Conservation (phyloP, 1,140 invertebrate species). For the Diabrotica undecimpunctata region DNA sequence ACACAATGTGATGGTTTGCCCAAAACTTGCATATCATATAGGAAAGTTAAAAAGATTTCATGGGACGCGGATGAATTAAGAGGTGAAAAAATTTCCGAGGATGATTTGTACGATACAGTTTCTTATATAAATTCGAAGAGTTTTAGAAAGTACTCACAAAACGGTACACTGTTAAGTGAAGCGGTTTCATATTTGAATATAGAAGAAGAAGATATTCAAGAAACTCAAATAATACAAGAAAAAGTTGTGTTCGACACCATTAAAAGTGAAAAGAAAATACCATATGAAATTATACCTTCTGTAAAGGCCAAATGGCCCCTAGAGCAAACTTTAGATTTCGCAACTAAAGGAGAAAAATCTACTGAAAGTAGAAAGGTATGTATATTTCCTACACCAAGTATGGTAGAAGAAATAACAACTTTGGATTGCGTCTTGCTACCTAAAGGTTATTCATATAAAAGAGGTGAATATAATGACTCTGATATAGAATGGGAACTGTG, state of each 20-base stretch:
- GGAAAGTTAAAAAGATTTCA: conserved; percentile 24
- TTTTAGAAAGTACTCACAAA: conserved; percentile 36
- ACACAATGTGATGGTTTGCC: conserved; percentile 12
- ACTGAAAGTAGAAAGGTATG: conserved; percentile 16
- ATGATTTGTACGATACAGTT: conserved; percentile 29
- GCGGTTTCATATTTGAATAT: conserved; percentile 29
- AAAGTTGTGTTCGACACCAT: conserved; percentile 34
- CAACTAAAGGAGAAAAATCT: conserved; percentile 18
- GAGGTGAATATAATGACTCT: conserved; percentile 12
- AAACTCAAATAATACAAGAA: conserved; percentile 26
- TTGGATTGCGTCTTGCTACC: conserved; percentile 67
- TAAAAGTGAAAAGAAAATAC: conserved; percentile 16
- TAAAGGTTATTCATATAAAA: conserved; percentile 46
- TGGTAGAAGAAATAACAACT: conserved; percentile 59
- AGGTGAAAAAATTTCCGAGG: conserved; percentile 21
- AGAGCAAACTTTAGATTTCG: conserved; percentile 27
- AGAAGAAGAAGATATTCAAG: conserved; percentile 24
- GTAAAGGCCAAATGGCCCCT: conserved; percentile 35
- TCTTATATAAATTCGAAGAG: conserved; percentile 32
- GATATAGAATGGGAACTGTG: conserved; percentile 68
- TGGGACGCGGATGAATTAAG: conserved; percentile 24
- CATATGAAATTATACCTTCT: conserved; percentile 35
- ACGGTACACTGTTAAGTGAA: conserved; percentile 28
- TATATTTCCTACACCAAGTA: conserved; percentile 60
- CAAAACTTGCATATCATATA: conserved; percentile 12